phyloP scores from a whole-genome alignment of 2,113 vertebrate genomes.

The Catharus minimus region DNA sequence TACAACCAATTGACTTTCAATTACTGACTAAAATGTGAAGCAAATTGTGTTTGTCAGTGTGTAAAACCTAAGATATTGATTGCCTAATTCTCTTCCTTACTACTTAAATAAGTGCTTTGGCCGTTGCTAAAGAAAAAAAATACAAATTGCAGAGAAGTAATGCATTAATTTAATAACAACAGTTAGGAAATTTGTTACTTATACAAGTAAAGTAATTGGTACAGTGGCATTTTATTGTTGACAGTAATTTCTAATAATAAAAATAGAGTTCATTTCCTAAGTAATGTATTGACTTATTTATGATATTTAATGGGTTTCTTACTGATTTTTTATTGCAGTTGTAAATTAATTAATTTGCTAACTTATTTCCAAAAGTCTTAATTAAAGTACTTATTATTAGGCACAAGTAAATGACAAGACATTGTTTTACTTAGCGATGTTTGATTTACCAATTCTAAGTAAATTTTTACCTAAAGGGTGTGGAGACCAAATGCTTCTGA shows the following conservation, averaged over 20 bases:
- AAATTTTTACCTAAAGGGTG: not conserved
- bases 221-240: conserved; percentile 69
- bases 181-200: conserved; percentile 71
- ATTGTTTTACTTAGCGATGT: conserved; percentile 38
- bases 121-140: not conserved
- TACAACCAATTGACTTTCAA: conserved; percentile 17
- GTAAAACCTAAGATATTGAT: conserved; percentile 20
- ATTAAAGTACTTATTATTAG: conserved; percentile 62
- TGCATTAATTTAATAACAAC: conserved; percentile 70
- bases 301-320: conserved; percentile 72
- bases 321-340: conserved; percentile 72
- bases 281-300: conserved; percentile 80
- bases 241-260: conserved; percentile 76
- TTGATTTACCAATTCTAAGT: conserved; percentile 13
- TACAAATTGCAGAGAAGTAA: conserved; percentile 60
- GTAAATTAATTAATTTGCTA: conserved; percentile 74
- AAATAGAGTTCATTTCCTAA: conserved; percentile 72
- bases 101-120: conserved; percentile 13
- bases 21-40: conserved; percentile 24
- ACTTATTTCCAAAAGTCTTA: conserved; percentile 70
- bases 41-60: conserved; percentile 17
- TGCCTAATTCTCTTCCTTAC: not conserved
- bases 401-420: conserved; percentile 18
- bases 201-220: conserved; percentile 70
- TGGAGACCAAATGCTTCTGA: conserved; percentile 24